Conservation (phyloP, 2,888 invertebrate genomes). For the Melanostoma scalare region DNA sequence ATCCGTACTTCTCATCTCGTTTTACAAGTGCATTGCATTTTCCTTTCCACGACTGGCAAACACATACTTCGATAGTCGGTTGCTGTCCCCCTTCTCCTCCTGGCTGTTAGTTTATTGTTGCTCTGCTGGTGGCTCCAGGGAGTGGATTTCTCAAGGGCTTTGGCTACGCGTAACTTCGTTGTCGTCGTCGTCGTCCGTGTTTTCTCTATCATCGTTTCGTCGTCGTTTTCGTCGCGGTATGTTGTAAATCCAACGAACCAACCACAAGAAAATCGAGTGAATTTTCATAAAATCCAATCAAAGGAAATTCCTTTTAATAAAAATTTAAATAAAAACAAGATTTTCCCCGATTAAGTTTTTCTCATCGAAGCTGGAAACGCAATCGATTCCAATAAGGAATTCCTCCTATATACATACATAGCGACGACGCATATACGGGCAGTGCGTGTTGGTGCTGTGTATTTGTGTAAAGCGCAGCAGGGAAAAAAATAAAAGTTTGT, state of each 20-base stretch:
- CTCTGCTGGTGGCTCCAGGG: conserved; percentile 58
- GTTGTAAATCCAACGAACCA: conserved; percentile 1
- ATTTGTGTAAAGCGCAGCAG: conserved; percentile 66
- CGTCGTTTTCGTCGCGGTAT: conserved; percentile 2
- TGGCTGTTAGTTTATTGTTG: conserved; percentile 42
- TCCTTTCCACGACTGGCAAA: conserved; percentile 43
- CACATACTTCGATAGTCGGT: conserved; percentile 6
- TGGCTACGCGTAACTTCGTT: conserved; percentile 59
- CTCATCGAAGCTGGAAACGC: conserved; percentile 36
- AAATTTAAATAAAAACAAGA: conserved; percentile 7
- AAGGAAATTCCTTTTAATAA: conserved; percentile 15
- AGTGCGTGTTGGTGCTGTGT: conserved; percentile 28
- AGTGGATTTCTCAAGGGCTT: conserved; percentile 70
- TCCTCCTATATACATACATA: conserved; percentile 16
- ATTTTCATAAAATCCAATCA: conserved; percentile 23
- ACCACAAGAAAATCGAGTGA: background rate
- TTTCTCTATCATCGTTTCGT: conserved; percentile 7
- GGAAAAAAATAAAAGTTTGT: conserved; percentile 38
- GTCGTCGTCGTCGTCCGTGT: conserved; percentile 7
- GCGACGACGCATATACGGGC: conserved; percentile 13
- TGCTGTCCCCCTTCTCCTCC: conserved; percentile 2
- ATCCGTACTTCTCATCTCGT: conserved; percentile 62
- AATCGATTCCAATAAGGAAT: conserved; percentile 73
- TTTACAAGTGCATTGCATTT: conserved; percentile 69
- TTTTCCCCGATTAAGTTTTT: conserved; percentile 25